phyloP scores from a whole-genome alignment of 2,797 vertebrate species.

The Eulemur albifrons region DNA sequence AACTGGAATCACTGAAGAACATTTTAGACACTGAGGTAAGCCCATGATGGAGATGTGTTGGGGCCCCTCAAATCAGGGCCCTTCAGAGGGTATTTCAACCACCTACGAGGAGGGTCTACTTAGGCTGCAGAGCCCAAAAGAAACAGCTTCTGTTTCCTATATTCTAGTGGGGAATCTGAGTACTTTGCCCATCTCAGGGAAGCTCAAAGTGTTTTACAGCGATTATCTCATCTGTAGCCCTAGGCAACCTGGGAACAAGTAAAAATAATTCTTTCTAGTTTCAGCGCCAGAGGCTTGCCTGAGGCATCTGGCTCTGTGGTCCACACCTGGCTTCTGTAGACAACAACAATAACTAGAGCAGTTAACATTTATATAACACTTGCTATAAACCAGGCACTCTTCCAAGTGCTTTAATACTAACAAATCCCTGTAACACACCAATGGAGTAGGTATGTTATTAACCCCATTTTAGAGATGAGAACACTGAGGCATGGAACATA shows the following conservation, averaged over 20 bases:
- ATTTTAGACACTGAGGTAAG: neutral
- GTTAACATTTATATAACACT: neutral
- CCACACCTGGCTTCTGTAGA: neutral
- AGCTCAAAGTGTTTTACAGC: neutral
- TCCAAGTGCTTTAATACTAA: neutral
- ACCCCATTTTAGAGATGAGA: slow-evolving; percentile 6
- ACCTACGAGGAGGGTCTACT: neutral
- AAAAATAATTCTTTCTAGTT: slow-evolving; percentile 7
- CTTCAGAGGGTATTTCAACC: neutral
- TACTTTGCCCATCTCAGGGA: neutral
- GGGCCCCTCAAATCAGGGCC: neutral
- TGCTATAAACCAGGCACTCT: neutral
- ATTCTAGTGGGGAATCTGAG: neutral
- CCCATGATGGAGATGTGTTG: neutral
- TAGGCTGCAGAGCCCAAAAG: neutral
- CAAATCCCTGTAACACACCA: neutral
- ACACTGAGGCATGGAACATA: neutral
- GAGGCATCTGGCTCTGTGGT: neutral
- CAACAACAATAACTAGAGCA: neutral
- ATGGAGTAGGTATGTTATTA: neutral
- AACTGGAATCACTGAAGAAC: neutral
- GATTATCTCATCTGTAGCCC: neutral
- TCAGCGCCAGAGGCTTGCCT: neutral
- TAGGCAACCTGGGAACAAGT: neutral
- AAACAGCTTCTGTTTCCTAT: neutral